Percentiles rank a stretch among this genome's conserved stretches.
These are phyloP conservation scores for Drosophila neocordata DNA, from an alignment of 1,140 invertebrate genomes.

Conservation along the genomic window DNA sequence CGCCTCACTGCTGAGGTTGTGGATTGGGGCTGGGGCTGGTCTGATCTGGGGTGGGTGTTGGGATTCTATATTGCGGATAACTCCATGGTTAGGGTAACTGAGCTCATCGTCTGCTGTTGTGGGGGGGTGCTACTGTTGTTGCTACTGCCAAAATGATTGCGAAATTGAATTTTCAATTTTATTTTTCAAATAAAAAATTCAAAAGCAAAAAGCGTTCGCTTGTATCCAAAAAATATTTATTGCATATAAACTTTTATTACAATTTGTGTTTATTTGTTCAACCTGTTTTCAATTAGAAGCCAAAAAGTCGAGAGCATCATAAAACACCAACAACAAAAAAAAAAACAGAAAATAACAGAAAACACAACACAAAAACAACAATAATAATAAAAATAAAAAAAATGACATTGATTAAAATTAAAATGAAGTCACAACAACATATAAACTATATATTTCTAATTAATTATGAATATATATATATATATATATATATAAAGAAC, in stretches of 20 bases:
- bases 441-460: neutral
- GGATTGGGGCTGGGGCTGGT: neutral
- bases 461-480: too few species aligned
- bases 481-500: too few species aligned
- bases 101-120: conserved; percentile 23
- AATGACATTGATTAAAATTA: conserved; percentile 17
- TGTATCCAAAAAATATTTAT: conserved; percentile 72
- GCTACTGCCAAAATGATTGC: conserved; percentile 68
- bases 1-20: conserved; percentile 15
- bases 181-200: conserved; percentile 78
- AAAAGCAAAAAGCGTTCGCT: conserved; percentile 55
- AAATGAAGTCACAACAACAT: neutral
- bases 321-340: conserved; percentile 42
- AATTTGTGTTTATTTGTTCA: conserved; percentile 77
- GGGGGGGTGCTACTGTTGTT: conserved; percentile 41
- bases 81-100: conserved; percentile 21
- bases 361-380: neutral
- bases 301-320: conserved; percentile 48
- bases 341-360: neutral
- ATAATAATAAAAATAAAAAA: neutral
- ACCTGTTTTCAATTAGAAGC: conserved; percentile 75
- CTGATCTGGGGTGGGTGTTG: too few species aligned
- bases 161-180: conserved; percentile 80
- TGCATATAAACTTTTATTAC: conserved; percentile 79
- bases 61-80: neutral